These are phyloP conservation scores for Cherax quadricarinatus DNA, from an alignment of 1,140 invertebrate species.

Conservation along the genomic window DNA sequence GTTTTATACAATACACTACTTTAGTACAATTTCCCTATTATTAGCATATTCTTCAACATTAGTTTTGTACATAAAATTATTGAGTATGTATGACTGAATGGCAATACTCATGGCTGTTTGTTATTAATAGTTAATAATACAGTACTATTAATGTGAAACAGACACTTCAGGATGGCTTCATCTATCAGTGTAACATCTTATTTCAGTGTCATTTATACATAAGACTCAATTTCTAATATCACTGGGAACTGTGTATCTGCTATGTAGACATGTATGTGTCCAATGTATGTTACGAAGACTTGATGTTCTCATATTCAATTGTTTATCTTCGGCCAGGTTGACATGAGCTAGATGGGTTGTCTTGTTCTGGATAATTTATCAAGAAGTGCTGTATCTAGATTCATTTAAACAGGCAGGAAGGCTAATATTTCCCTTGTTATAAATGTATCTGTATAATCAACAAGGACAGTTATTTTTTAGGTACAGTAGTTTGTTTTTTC, in stretches of 20 bases:
- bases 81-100: conserved; percentile 20
- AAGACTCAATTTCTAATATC: conserved; percentile 53
- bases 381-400: not conserved
- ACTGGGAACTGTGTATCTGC: conserved; percentile 63
- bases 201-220: conserved; percentile 56
- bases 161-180: conserved; percentile 30
- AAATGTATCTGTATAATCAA: conserved; percentile 19
- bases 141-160: conserved; percentile 2
- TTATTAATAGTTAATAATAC: conserved; percentile 21
- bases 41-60: conserved; percentile 12
- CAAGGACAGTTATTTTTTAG: not conserved
- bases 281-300: conserved; percentile 46
- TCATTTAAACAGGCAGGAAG: conserved; percentile 55
- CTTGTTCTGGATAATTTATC: not conserved
- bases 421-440: conserved; percentile 49
- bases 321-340: conserved; percentile 18
- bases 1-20: not conserved
- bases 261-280: conserved; percentile 57
- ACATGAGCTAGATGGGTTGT: conserved; percentile 15
- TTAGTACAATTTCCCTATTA: conserved; percentile 9
- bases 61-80: conserved; percentile 29
- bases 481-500: not conserved
- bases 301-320: conserved; percentile 25
- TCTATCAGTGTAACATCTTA: conserved; percentile 49
- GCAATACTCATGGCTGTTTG: conserved; percentile 14